A percentile compares a stretch with the other conserved stretches of the same genome.
Conservation (phyloP, 2,888 invertebrate species). For the Synanthedon vespiformis region DNA sequence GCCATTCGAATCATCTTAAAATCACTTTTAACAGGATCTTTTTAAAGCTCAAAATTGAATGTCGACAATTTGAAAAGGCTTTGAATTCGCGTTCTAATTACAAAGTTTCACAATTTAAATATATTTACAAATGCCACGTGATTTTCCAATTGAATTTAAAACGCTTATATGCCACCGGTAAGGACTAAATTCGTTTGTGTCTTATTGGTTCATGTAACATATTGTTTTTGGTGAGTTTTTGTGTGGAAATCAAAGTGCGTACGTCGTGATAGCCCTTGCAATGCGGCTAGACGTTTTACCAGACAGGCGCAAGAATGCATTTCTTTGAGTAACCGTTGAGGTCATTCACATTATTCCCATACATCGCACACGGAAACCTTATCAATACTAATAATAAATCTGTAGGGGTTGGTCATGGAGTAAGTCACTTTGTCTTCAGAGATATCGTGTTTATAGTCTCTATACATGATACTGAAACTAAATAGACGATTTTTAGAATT, state of each 20-base stretch:
- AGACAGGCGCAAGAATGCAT: slow-evolving; percentile 24
- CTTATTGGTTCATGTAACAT: neutral
- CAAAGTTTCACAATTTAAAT: neutral
- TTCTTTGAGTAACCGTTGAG: neutral
- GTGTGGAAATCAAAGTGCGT: slow-evolving; percentile 32
- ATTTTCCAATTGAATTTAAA: neutral
- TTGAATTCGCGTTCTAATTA: neutral
- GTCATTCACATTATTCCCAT: neutral
- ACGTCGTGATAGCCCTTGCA: slow-evolving; percentile 32
- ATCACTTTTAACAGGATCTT: neutral
- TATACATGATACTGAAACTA: too few species aligned
- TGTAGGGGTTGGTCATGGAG: too few species aligned
- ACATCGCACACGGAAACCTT: too few species aligned
- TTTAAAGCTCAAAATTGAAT: neutral
- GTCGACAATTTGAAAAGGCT: neutral
- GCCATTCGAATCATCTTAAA: neutral
- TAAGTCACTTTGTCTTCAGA: too few species aligned
- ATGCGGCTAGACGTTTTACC: slow-evolving; percentile 44
- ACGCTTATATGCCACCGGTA: neutral
- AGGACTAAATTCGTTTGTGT: neutral
- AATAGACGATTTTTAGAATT: too few species aligned
- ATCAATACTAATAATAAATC: too few species aligned
- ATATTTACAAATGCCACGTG: neutral
- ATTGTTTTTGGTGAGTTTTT: neutral
- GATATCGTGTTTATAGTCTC: too few species aligned